phyloP scores from a whole-genome alignment of 2,888 invertebrate genomes.

The Anorthoa munda region DNA sequence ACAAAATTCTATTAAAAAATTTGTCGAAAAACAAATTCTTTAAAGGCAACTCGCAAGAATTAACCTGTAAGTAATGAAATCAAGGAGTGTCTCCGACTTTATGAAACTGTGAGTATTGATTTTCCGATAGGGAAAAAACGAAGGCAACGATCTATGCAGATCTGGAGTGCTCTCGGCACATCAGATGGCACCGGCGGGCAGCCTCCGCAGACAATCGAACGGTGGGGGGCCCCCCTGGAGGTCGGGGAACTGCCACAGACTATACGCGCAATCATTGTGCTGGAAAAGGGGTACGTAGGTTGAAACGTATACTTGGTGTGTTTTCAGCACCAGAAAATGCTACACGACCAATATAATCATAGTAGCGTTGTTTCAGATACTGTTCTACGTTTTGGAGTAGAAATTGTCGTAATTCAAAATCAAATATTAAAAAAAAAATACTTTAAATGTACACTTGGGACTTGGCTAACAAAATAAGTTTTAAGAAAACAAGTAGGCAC shows the following conservation, averaged over 20 bases:
- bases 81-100: slow-evolving; percentile 87
- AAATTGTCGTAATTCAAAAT: too few relatives aligned
- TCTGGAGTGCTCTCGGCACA: slow-evolving; percentile 91
- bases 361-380: neutral
- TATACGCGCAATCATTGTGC: slow-evolving; percentile 70
- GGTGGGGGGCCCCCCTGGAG: slow-evolving; percentile 86
- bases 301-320: slow-evolving; percentile 16
- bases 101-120: slow-evolving; percentile 90
- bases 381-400: neutral
- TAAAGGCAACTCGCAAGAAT: slow-evolving; percentile 67
- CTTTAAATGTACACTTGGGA: too few relatives aligned
- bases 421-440: too few relatives aligned
- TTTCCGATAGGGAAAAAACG: slow-evolving; percentile 91
- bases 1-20: slow-evolving; percentile 45
- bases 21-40: slow-evolving; percentile 55
- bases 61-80: slow-evolving; percentile 82
- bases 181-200: slow-evolving; percentile 91
- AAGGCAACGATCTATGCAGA: slow-evolving; percentile 91
- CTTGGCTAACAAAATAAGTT: neutral
- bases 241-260: slow-evolving; percentile 87
- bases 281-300: slow-evolving; percentile 50
- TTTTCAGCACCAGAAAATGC: neutral
- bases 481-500: neutral
- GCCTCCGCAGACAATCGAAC: slow-evolving; percentile 91
- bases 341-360: neutral